A percentile compares a stretch with the other conserved stretches of the same genome.
Conservation (phyloP, 2,888 invertebrate genomes). For the Malthinus flaveolus region DNA sequence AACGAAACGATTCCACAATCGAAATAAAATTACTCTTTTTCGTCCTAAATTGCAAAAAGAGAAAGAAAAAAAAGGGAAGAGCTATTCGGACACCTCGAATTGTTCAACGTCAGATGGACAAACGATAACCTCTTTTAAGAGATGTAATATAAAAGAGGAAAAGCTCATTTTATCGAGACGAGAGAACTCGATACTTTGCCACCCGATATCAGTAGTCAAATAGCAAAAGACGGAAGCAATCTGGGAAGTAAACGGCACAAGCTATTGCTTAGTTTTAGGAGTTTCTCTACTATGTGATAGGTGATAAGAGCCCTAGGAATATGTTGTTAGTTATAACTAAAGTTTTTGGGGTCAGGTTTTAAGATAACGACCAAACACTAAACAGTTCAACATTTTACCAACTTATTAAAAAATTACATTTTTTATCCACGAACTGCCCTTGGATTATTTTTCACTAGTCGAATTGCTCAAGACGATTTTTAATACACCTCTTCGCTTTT, state of each 20-base stretch:
- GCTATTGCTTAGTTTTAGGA: slow-evolving; percentile 26
- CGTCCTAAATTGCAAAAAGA: too few relatives aligned
- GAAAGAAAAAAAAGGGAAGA: neutral
- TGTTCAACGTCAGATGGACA: slow-evolving; percentile 34
- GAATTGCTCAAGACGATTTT: neutral
- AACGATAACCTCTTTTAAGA: slow-evolving; percentile 32
- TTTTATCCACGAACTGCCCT: too few relatives aligned
- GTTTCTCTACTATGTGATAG: slow-evolving; percentile 21
- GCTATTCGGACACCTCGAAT: slow-evolving; percentile 26
- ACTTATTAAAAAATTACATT: too few relatives aligned
- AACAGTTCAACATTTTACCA: neutral
- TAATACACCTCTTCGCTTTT: too few relatives aligned
- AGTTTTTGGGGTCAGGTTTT: slow-evolving; percentile 19
- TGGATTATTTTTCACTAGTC: neutral
- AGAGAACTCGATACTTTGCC: slow-evolving; percentile 34
- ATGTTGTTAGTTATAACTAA: slow-evolving; percentile 18
- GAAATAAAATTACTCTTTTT: too few relatives aligned
- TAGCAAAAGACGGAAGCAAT: slow-evolving; percentile 29
- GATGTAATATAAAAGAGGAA: slow-evolving; percentile 32
- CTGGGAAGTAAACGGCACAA: slow-evolving; percentile 24
- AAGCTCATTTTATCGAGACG: slow-evolving; percentile 27
- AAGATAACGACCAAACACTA: slow-evolving; percentile 12
- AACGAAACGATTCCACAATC: too few relatives aligned
- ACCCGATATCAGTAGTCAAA: slow-evolving; percentile 22
- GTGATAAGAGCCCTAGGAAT: slow-evolving; percentile 12